These are phyloP conservation scores for Ascaphus truei DNA, from an alignment of 2,113 vertebrate genomes.

Conservation along the genomic window DNA sequence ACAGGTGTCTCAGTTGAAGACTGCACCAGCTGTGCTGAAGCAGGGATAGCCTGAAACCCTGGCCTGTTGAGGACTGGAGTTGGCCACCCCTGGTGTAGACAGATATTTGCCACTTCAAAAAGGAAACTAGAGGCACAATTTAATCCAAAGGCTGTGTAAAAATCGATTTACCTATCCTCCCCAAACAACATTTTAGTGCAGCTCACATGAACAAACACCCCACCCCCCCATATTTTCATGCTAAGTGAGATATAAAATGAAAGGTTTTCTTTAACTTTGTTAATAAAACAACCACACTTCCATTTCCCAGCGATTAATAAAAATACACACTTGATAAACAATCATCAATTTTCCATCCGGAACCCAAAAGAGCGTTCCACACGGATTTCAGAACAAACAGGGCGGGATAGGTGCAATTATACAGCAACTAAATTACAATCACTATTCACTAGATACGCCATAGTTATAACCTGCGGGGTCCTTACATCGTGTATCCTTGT, in stretches of 20 bases:
- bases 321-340: slow-evolving; percentile 5
- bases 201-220: neutral
- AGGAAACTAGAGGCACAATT: slow-evolving; percentile 27
- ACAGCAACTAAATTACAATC: slow-evolving; percentile 46
- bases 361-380: neutral
- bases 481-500: slow-evolving; percentile 48
- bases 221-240: slow-evolving; percentile 4
- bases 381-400: slow-evolving; percentile 15
- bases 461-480: slow-evolving; percentile 52
- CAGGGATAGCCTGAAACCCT: no score
- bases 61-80: no score
- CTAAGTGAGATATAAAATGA: slow-evolving; percentile 15
- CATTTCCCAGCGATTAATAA: neutral
- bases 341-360: neutral
- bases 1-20: no score
- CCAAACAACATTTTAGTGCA: neutral
- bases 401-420: neutral
- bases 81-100: no score
- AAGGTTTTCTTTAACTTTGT: no score
- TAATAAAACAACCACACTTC: neutral
- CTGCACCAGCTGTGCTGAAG: no score
- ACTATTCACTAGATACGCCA: slow-evolving; percentile 54
- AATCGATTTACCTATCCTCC: neutral
- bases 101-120: neutral
- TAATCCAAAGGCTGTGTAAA: slow-evolving; percentile 13